Percentiles rank a stretch among this genome's conserved stretches.
Evolutionary conservation across 1,140 invertebrate genomes (phyloP).

Genomic region (Coenobita brevimanus): DNA sequence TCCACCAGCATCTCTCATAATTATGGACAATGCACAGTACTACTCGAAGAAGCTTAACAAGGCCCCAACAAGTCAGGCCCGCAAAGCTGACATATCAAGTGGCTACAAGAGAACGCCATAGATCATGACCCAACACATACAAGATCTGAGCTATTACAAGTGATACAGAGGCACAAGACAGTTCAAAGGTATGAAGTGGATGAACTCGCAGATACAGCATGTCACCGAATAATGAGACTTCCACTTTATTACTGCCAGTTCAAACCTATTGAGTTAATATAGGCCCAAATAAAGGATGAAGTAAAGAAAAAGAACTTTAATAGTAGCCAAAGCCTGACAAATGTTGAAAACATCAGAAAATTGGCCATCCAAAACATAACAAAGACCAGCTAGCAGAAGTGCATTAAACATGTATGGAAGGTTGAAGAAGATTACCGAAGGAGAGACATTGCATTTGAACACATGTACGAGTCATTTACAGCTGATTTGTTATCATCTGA

Average conservation of each 20-base stretch:
- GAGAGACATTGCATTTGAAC: too few relatives aligned
- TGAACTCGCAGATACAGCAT: not conserved
- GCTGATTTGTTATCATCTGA: too few relatives aligned
- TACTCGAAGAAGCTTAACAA: not conserved
- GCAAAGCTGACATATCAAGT: constrained; percentile 1
- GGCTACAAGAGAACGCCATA: constrained; percentile 17
- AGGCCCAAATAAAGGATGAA: not conserved
- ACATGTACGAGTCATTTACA: too few relatives aligned
- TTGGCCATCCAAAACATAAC: not conserved
- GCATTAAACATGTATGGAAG: not conserved
- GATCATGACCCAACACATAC: not conserved
- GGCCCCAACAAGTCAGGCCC: not conserved
- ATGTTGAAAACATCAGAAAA: not conserved
- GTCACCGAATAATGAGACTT: not conserved
- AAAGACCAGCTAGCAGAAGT: not conserved
- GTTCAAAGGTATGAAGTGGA: constrained; percentile 3
- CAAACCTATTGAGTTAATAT: not conserved
- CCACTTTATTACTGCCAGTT: constrained; percentile 21
- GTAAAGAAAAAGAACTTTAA: not conserved
- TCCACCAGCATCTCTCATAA: not conserved
- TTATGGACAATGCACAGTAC: constrained; percentile 23
- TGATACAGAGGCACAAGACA: not conserved
- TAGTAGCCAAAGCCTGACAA: not conserved
- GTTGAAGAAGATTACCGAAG: too few relatives aligned
- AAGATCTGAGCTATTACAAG: not conserved